Conservation (phyloP, 2,888 invertebrate species). For the Physocephala rufipes region DNA sequence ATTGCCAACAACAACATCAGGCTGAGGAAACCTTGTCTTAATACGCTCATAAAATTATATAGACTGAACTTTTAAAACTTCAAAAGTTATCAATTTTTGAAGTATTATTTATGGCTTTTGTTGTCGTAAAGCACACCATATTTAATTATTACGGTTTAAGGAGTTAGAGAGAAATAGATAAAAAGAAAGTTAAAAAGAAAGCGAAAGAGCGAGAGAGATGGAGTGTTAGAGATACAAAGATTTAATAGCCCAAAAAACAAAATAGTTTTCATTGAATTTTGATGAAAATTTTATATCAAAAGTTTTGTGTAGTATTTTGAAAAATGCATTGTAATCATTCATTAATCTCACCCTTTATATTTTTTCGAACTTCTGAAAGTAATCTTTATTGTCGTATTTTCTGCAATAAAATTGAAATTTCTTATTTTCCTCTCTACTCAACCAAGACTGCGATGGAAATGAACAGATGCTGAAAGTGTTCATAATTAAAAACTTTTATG, state of each 20-base stretch:
- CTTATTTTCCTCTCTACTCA: neutral
- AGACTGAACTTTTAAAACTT: neutral
- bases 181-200: neutral
- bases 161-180: neutral
- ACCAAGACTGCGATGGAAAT: too few species aligned
- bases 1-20: slow-evolving; percentile 13
- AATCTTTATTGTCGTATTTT: neutral
- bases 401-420: neutral
- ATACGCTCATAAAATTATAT: neutral
- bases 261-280: too few species aligned
- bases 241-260: too few species aligned
- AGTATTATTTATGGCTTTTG: neutral
- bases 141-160: neutral
- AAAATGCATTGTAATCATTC: too few species aligned
- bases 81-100: slow-evolving; percentile 20
- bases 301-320: too few species aligned
- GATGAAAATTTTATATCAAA: too few species aligned
- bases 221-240: too few species aligned
- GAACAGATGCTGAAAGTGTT: too few species aligned
- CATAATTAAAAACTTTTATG: too few species aligned
- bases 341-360: too few species aligned
- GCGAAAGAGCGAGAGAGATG: too few species aligned
- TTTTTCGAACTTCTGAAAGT: too few species aligned
- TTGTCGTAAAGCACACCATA: neutral
- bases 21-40: slow-evolving; percentile 5